Evolutionary conservation across 2,797 vertebrate genomes (phyloP).

Genomic region (Eidolon dupreanum): DNA sequence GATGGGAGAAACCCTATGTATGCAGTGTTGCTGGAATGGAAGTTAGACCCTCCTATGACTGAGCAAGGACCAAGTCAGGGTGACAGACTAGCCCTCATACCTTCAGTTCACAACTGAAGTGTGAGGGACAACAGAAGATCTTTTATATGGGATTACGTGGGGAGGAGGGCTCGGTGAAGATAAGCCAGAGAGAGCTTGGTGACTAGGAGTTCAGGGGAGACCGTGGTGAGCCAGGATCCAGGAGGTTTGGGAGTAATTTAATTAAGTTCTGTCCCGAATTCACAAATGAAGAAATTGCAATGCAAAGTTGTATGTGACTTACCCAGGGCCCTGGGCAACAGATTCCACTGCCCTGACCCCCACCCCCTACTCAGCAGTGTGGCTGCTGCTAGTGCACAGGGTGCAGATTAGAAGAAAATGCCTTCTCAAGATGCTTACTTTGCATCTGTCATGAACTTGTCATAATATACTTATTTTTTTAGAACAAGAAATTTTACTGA

Average conservation of each 20-base stretch:
- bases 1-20: rapidly evolving
- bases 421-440: not conserved
- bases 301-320: no score
- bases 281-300: no score
- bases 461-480: not conserved
- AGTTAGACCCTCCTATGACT: not conserved
- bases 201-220: not conserved
- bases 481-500: not conserved
- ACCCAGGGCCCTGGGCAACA: rapidly evolving
- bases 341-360: no score
- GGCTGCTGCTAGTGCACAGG: not conserved
- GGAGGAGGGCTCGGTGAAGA: not conserved
- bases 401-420: not conserved
- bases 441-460: not conserved
- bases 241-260: not conserved
- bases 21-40: not conserved
- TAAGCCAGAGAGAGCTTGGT: not conserved
- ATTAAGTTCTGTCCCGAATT: not conserved
- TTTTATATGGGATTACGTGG: not conserved
- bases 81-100: not conserved
- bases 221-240: not conserved
- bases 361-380: rapidly evolving
- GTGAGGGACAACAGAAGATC: not conserved
- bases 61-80: not conserved
- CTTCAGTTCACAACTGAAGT: not conserved